phyloP scores from a whole-genome alignment of 2,888 invertebrate genomes.

The Leptothorax acervorum region DNA sequence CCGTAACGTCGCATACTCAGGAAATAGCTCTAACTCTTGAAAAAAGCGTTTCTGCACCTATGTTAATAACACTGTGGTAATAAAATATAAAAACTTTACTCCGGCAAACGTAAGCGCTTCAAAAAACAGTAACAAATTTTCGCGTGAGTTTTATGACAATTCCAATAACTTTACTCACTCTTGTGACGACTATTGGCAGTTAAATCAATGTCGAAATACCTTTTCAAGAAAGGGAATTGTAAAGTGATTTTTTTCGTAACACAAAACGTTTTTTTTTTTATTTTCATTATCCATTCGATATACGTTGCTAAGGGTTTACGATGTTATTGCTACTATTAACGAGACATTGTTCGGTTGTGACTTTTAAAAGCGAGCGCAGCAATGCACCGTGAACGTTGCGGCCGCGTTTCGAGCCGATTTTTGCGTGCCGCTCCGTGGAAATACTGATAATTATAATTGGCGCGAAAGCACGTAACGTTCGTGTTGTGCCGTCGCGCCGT shows the following conservation, averaged over 20 bases:
- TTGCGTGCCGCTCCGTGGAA: slow-evolving; percentile 63
- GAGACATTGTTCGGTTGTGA: neutral
- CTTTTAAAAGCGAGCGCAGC: slow-evolving; percentile 19
- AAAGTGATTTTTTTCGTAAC: neutral
- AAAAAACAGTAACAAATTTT: slow-evolving; percentile 19
- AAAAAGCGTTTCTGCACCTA: too few relatives aligned
- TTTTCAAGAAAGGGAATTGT: slow-evolving; percentile 7
- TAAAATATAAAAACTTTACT: neutral
- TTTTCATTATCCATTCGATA: neutral
- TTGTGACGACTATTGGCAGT: neutral
- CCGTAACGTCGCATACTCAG: too few relatives aligned
- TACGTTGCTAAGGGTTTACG: neutral
- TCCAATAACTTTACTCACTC: neutral
- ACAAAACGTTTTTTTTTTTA: neutral
- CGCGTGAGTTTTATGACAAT: neutral
- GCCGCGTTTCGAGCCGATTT: slow-evolving; percentile 53
- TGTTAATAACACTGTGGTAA: neutral
- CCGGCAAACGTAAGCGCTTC: neutral
- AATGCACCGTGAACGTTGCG: slow-evolving; percentile 2
- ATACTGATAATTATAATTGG: slow-evolving; percentile 69
- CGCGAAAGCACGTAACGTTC: slow-evolving; percentile 73
- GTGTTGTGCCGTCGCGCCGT: slow-evolving; percentile 53
- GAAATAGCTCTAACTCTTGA: too few relatives aligned
- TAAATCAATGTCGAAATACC: neutral
- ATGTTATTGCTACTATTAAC: slow-evolving; percentile 6